A percentile compares a stretch with the other conserved stretches of the same genome.
phyloP scores from a whole-genome alignment of 2,113 vertebrate genomes.

The Carollia perspicillata region DNA sequence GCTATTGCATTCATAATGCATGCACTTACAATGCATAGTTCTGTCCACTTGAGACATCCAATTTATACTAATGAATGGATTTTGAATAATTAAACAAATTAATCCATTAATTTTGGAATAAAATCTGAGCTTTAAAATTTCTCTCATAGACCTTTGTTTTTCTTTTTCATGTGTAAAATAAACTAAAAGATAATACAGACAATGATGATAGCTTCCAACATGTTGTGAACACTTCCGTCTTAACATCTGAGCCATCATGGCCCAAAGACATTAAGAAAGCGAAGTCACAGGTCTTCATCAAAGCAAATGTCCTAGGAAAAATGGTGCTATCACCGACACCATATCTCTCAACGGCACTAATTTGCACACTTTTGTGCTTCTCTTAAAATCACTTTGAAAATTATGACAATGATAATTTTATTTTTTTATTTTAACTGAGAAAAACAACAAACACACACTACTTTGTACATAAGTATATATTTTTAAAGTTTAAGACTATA shows the following conservation, averaged over 20 bases:
- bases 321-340: not conserved
- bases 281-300: conserved; percentile 16
- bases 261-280: conserved; percentile 40
- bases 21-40: not conserved
- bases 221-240: not conserved
- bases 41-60: not conserved
- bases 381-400: conserved; percentile 27
- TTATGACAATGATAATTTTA: not conserved
- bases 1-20: not conserved
- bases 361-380: not conserved
- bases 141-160: not conserved
- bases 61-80: not conserved
- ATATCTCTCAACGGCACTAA: not conserved
- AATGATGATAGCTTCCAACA: conserved; percentile 13
- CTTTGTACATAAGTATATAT: not conserved
- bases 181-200: conserved; percentile 10
- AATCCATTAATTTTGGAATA: not conserved
- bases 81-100: not conserved
- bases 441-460: not conserved
- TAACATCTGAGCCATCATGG: not conserved
- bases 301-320: conserved; percentile 16
- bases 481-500: not conserved
- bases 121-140: not conserved
- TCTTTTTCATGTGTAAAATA: not conserved
- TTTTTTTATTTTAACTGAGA: not conserved